These are phyloP conservation scores for Chitala chitala DNA, from an alignment of 2,113 vertebrate species.

Conservation along the genomic window DNA sequence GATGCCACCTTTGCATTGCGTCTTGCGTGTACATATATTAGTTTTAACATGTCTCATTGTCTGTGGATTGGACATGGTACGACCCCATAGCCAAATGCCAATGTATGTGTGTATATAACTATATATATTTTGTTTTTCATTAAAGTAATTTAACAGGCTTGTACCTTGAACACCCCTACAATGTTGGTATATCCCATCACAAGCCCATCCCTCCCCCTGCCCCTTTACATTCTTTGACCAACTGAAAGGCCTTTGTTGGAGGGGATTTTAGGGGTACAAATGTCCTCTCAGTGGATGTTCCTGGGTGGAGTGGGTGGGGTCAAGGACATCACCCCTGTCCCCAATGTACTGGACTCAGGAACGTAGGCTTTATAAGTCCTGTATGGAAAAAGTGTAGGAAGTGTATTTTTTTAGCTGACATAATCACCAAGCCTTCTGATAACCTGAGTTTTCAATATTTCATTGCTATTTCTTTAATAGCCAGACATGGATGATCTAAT, in stretches of 20 bases:
- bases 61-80: constrained; percentile 31
- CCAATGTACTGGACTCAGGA: constrained; percentile 13
- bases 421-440: constrained; percentile 22
- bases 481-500: background rate
- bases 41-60: constrained; percentile 26
- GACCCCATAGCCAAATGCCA: constrained; percentile 21
- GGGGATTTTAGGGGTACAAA: background rate
- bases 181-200: background rate
- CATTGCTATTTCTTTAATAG: background rate
- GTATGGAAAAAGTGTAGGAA: background rate
- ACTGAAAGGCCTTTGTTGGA: background rate
- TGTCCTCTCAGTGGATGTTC: background rate
- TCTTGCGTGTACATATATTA: constrained; percentile 20
- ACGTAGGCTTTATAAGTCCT: background rate
- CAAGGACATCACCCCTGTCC: background rate
- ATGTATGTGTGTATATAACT: too few species aligned
- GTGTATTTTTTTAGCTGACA: background rate
- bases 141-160: background rate
- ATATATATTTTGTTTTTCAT: constrained; percentile 18
- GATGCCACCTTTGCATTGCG: constrained; percentile 26
- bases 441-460: background rate
- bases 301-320: background rate
- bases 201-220: background rate
- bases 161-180: background rate
- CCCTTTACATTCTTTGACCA: background rate